These are phyloP conservation scores for Papilio dardanus DNA, from an alignment of 1,140 invertebrate genomes.

Conservation along the genomic window DNA sequence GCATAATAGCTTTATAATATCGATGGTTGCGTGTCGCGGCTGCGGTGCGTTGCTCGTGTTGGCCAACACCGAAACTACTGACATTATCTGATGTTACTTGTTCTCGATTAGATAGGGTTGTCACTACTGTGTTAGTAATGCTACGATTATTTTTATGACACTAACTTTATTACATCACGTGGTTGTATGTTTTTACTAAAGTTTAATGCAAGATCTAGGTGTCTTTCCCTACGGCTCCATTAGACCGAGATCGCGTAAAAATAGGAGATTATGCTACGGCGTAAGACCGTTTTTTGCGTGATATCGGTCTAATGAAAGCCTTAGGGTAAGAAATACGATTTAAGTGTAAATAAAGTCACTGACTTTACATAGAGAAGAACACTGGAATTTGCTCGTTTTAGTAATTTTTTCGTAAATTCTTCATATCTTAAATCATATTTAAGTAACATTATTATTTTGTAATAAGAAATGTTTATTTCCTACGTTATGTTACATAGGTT, in stretches of 20 bases:
- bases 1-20: conserved; percentile 32
- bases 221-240: no score
- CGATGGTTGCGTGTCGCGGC: conserved; percentile 10
- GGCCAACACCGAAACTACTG: conserved; percentile 24
- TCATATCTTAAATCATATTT: neutral
- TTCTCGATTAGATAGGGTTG: conserved; percentile 19
- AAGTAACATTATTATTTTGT: neutral
- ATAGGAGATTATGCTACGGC: no score
- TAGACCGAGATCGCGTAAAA: no score
- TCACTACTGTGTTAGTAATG: neutral
- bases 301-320: no score
- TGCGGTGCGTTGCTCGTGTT: conserved; percentile 6
- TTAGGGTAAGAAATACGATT: no score
- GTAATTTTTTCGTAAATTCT: neutral
- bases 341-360: no score
- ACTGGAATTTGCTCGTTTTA: no score
- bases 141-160: neutral
- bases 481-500: neutral
- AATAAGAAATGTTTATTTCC: neutral
- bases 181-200: no score
- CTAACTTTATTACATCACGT: neutral
- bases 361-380: no score
- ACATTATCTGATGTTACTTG: conserved; percentile 27
- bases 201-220: no score
- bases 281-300: no score